These are phyloP conservation scores for Ellobium chinense DNA, from an alignment of 2,888 invertebrate genomes.

Conservation along the genomic window DNA sequence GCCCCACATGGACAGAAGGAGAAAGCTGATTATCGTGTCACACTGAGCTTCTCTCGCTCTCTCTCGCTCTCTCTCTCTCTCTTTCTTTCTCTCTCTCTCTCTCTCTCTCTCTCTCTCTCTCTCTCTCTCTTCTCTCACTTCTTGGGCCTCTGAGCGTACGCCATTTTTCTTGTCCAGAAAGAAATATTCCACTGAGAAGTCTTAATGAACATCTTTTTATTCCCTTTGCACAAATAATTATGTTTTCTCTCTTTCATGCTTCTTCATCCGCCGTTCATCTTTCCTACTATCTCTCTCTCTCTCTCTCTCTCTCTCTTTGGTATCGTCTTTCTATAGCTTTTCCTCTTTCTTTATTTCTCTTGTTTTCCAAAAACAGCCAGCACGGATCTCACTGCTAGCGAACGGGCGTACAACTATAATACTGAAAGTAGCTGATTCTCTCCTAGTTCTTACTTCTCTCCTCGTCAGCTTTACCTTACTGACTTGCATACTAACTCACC, in stretches of 20 bases:
- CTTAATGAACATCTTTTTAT: neutral
- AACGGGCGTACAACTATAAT: too few species aligned
- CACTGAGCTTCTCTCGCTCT: constrained; percentile 15
- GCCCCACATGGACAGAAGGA: neutral
- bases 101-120: constrained; percentile 12
- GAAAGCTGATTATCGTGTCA: neutral
- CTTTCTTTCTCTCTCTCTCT: constrained; percentile 9
- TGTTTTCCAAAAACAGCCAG: too few species aligned
- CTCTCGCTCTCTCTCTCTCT: constrained; percentile 4
- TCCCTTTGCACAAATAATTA: neutral
- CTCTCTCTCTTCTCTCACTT: neutral
- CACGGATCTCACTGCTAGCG: too few species aligned
- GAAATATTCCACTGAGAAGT: too few species aligned
- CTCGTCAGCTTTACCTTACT: too few species aligned
- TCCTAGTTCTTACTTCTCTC: too few species aligned
- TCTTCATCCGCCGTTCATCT: neutral
- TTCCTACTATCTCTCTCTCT: neutral
- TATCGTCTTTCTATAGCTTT: neutral
- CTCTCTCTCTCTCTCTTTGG: constrained; percentile 1
- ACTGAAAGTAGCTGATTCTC: too few species aligned
- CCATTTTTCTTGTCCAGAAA: too few species aligned
- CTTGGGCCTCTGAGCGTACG: neutral
- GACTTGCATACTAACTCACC: neutral
- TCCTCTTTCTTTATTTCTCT: constrained; percentile 13
- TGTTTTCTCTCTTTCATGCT: neutral